Base-by-base conservation (phyloP, 2,888 invertebrate species). In the Machimus atricapillus region DNA sequence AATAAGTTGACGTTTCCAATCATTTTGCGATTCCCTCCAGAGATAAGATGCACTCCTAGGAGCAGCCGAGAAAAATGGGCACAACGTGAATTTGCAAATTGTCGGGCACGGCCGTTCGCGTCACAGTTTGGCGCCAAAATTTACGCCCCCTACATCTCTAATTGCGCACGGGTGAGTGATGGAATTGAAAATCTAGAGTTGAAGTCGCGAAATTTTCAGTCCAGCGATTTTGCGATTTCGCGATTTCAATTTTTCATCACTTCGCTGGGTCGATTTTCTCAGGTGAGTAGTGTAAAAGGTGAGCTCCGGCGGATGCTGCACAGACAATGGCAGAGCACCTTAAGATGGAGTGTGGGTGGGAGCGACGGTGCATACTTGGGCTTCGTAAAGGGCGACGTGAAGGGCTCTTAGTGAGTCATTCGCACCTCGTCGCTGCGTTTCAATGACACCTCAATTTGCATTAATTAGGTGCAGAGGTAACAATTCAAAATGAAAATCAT, bases 1-100 rank as follows among this genome's bases (percentile, higher is more conserved):
- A 81, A 81, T 81, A 81, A 81, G 81, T 56, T n/a, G 81, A 81
- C 81, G 56, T 34, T 56, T 81, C 81, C 81, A 81, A 81, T 81
- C 81, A 81, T 56, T 81, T 81, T 40, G 52, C 9, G 52, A 31
- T 56, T 52, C 34, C 27, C 31, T 58, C 31, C 31, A 12, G 23
- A 52, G 52, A 56, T 31, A 56, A 81, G 16, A 52, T 56, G 27
- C 46, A 81, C 7, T 66, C 66, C 14, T 66, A 66, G 34, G 3
- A 31, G 27, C 34, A 56, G n/a, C 14, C 37, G 27, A 79, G 46
- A 79, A 27, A 79, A 79, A 79, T 79, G 79, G 27, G 46, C 79
- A 79, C 23, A 52, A 43, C 46, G 43, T 79, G 46, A 81, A 81
- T 81, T 81, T 34, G 56, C 16, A 23, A 81, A 34, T 43, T 9